Evolutionary conservation across 2,797 vertebrate species (phyloP), one percentile per base, ranked within the genome.

Genomic region (Protosalanx chinensis): DNA sequence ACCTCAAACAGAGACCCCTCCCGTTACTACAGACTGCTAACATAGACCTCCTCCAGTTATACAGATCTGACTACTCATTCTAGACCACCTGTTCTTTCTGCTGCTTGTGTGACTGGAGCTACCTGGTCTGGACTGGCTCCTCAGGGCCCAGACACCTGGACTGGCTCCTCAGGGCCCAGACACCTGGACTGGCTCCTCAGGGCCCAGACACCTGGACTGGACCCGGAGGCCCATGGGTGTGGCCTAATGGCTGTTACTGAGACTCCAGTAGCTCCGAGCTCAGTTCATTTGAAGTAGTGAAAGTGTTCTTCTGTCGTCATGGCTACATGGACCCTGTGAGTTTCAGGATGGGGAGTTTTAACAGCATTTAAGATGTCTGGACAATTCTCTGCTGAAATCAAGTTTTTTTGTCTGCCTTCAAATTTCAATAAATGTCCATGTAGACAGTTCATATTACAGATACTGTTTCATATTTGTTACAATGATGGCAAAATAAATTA

Each of bases 341-440:
- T 72, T 70, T 23, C 73, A 20, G 46, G 51, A 23, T 37, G 2
- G 13, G 41, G 41, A 12, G 8, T 46, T 46, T 13, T 8, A 12
- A 46, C 10, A 13, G 10, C 7, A 41, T 41, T 41, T 41, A 41
- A 41, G 37, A 46, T 8, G 1, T 74, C 76, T 80, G 41, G 82
- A 74, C 68, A 66, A 70, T 51, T 81, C 76, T 13, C 67, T 61
- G 6, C 33, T 75, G 67, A 30, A 23, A 30, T 58, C 70, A 12
- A 13, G 8, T 74, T 79, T 81, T 77, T 30, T 71, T 72, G 65
- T 76, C 6, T 68, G 68, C 74, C 18, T 29, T 72, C 74, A 81
- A 76, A 73, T 79, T 73, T 72, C 46, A 91, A 88, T 91, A 90
- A 90, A 90, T 77, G 81, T 72, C 16, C 41, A 12, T 46, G 41